Conservation (phyloP, 2,797 vertebrate species). For the Discoglossus pictus region DNA sequence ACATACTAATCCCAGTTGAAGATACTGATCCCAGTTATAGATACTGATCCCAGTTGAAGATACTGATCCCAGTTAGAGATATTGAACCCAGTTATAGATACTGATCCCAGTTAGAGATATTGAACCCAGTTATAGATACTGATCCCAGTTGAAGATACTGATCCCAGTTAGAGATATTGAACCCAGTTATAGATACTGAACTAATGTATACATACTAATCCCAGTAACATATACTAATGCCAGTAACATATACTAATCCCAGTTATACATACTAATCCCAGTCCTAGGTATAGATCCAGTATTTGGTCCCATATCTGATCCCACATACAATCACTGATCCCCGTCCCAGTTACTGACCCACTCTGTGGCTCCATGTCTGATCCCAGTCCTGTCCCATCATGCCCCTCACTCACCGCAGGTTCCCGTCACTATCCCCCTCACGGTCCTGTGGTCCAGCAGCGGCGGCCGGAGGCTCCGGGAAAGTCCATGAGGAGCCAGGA, state of each 20-base stretch:
- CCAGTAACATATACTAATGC: too few species aligned
- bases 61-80: slow-evolving; percentile 2
- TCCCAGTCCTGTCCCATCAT: not conserved
- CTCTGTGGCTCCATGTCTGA: not conserved
- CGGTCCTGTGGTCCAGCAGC: slow-evolving; percentile 10
- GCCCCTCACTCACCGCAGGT: slow-evolving; percentile 30
- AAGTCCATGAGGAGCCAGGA: slow-evolving; percentile 49
- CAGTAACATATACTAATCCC: too few species aligned
- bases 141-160: too few species aligned
- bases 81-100: slow-evolving; percentile 5
- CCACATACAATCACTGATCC: not conserved
- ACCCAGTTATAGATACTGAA: too few species aligned
- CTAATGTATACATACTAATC: too few species aligned
- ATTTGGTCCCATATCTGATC: too few species aligned
- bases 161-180: too few species aligned
- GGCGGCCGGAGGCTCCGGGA: slow-evolving; percentile 45
- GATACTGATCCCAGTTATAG: too few species aligned
- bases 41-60: not conserved
- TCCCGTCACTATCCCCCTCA: slow-evolving; percentile 12
- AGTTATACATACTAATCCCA: too few species aligned
- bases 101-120: not conserved
- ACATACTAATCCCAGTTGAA: too few species aligned
- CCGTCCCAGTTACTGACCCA: not conserved
- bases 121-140: slow-evolving; percentile 15
- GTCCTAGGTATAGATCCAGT: too few species aligned